Conservation (phyloP, 2,888 invertebrate species). For the Odontocerum albicorne region DNA sequence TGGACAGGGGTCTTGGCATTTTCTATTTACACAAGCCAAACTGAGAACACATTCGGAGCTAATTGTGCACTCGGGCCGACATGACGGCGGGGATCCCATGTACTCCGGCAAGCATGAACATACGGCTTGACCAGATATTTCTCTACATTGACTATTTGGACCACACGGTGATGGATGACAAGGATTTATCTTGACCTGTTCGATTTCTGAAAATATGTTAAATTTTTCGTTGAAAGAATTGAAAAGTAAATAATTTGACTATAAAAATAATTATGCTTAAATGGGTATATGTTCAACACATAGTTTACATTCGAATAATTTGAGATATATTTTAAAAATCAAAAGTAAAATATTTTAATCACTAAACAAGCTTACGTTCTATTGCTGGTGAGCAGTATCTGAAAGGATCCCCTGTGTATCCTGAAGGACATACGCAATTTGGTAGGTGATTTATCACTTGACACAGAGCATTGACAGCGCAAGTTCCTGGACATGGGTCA, state of each 20-base stretch:
- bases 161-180: slow-evolving; percentile 77
- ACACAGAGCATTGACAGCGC: slow-evolving; percentile 72
- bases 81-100: slow-evolving; percentile 72
- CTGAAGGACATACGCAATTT: slow-evolving; percentile 67
- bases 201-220: slow-evolving; percentile 30
- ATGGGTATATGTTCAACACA: background rate
- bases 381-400: slow-evolving; percentile 54
- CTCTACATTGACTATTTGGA: slow-evolving; percentile 70
- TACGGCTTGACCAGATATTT: slow-evolving; percentile 63
- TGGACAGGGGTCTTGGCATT: slow-evolving; percentile 72
- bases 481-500: slow-evolving; percentile 73
- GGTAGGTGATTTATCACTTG: slow-evolving; percentile 75
- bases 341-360: too few relatives aligned
- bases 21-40: slow-evolving; percentile 73
- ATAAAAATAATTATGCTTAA: background rate
- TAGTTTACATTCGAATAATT: background rate
- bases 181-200: slow-evolving; percentile 52
- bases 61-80: slow-evolving; percentile 76
- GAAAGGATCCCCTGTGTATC: slow-evolving; percentile 73
- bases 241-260: background rate
- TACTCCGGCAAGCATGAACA: slow-evolving; percentile 74
- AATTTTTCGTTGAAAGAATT: too few relatives aligned
- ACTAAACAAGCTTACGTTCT: too few relatives aligned
- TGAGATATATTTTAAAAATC: too few relatives aligned
- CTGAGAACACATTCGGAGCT: slow-evolving; percentile 74